These are phyloP conservation scores for Nebria ingens DNA, from an alignment of 1,140 invertebrate species.

Conservation along the genomic window DNA sequence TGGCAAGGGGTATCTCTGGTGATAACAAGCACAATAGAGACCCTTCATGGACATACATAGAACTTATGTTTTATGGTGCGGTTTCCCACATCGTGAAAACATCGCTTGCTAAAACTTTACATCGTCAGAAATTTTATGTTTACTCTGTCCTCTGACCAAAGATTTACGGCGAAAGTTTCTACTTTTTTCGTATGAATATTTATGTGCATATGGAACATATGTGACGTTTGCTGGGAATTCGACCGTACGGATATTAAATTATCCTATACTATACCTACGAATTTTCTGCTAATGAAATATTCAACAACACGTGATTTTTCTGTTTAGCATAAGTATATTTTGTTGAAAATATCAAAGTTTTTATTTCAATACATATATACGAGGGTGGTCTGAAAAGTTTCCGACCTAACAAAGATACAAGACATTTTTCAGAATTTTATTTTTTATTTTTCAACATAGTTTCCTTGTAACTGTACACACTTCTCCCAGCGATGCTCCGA, in stretches of 20 bases:
- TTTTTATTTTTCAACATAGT: too few relatives aligned
- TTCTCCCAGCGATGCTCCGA: too few relatives aligned
- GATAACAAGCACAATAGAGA: background rate
- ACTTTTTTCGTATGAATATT: constrained; percentile 1
- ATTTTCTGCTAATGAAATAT: background rate
- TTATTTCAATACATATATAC: too few relatives aligned
- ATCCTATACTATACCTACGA: too few relatives aligned
- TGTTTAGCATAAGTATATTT: too few relatives aligned
- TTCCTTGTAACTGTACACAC: too few relatives aligned
- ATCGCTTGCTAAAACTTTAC: background rate
- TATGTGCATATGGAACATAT: background rate
- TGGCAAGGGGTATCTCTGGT: background rate
- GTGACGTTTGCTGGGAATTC: background rate
- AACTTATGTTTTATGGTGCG: constrained; percentile 3
- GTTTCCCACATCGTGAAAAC: background rate
- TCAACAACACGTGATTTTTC: background rate
- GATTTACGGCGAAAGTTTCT: background rate
- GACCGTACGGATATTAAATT: background rate
- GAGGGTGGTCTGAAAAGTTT: too few relatives aligned
- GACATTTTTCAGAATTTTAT: too few relatives aligned
- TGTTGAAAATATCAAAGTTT: too few relatives aligned
- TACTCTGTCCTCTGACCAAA: too few relatives aligned
- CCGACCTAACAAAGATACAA: too few relatives aligned
- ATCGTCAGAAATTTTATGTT: background rate
- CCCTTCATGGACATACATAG: background rate